Conservation (phyloP, 1,140 invertebrate species). For the Drosophila albomicans region DNA sequence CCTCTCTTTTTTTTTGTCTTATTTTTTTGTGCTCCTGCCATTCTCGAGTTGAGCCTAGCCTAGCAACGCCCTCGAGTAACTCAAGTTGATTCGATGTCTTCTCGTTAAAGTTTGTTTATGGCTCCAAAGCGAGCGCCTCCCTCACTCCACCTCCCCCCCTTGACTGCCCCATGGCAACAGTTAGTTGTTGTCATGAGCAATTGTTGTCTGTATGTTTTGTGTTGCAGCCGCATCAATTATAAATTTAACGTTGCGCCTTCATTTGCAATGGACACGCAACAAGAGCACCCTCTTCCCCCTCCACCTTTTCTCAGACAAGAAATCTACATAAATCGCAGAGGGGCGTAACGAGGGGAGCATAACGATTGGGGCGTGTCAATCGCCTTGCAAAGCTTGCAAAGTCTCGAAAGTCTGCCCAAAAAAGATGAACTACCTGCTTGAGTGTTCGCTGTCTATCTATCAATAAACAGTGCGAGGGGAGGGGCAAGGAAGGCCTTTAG, state of each 20-base stretch:
- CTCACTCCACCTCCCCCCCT: background rate
- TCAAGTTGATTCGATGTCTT: conserved; percentile 39
- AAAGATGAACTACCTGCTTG: conserved; percentile 17
- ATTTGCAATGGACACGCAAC: conserved; percentile 61
- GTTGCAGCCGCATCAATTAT: conserved; percentile 68
- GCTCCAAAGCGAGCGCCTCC: conserved; percentile 16
- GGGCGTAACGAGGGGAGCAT: background rate
- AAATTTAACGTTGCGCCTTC: conserved; percentile 54
- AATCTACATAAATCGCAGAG: conserved; percentile 39
- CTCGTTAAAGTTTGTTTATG: conserved; percentile 68
- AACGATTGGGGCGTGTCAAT: background rate
- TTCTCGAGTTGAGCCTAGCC: conserved; percentile 8
- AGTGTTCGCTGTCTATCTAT: conserved; percentile 11
- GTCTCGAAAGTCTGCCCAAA: conserved; percentile 5
- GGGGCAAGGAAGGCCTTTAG: background rate
- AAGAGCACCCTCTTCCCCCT: background rate
- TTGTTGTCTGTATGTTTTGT: conserved; percentile 55
- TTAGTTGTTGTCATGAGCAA: conserved; percentile 69
- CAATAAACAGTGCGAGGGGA: background rate
- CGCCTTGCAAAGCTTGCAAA: background rate
- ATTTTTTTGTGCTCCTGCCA: background rate
- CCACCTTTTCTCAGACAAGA: background rate
- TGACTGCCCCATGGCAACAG: conserved; percentile 59
- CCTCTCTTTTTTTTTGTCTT: too few species aligned
- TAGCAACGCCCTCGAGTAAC: conserved; percentile 67